Base-by-base conservation (phyloP, 2,113 vertebrate genomes). In the Maccullochella peelii region DNA sequence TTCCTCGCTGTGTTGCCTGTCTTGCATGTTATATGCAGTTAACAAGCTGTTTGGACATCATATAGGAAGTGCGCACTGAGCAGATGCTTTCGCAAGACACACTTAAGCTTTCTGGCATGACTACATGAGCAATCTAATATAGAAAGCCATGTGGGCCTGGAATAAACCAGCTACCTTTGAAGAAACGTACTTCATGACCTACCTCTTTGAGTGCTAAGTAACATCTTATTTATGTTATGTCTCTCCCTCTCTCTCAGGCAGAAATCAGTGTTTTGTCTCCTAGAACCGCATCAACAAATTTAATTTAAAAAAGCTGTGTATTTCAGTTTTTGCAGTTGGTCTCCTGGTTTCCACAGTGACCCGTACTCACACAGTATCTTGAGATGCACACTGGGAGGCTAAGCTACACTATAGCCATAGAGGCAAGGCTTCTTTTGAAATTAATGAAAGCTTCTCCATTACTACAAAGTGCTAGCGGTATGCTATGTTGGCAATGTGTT, bases 311-410 rank as follows among this genome's bases (percentile, higher is more conserved):
- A 79, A 66, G 3, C 25, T 33, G 11, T 63, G 65, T 65, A 36
- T 76, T 57, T 77, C 59, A 71, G 47, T 57, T 44, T 83, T 70
- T 76, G 62, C 76, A 78, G 66, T 75, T 59, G 33, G 44, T 72
- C 73, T 76, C 25, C 65, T 77, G 87, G 93, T 93, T 92, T 82
- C 92, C 90, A 86, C 72, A 62, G 91, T 87, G 84, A 92, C 88
- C 66, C 49, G 73, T 57, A 47, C 77, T 55, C 70, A n/a, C 73
- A 63, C 77, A 66, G 67, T 40, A 50, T 79, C 44, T 79, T 54
- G 58, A 82, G 73, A 81, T 83, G 57, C 75, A 78, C 47, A 40
- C 42, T 27, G 70, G 75, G 75, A 83, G 68, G 74, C 78, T 71
- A 71, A 73, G 66, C 58, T 58, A 63, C 76, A 69, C 77, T 25